phyloP scores from a whole-genome alignment of 35 echinoderm and acorn worm species.

The Apostichopus parvimensis region DNA sequence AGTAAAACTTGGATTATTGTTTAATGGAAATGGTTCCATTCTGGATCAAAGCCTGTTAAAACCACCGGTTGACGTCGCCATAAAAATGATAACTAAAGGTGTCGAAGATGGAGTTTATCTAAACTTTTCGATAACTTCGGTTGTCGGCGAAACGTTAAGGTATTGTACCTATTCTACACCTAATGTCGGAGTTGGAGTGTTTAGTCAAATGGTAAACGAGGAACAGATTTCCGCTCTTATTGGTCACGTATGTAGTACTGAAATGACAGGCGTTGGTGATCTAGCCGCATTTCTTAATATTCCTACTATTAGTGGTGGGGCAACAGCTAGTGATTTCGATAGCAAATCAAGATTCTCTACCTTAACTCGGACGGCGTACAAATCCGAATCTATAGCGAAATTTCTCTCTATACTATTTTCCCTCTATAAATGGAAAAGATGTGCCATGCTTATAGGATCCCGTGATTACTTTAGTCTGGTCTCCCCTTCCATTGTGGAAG shows the following conservation, averaged over 20 bases:
- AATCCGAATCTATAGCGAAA: slow-evolving; percentile 17
- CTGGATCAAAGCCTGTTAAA: slow-evolving; percentile 12
- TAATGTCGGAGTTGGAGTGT: slow-evolving; percentile 12
- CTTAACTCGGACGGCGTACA: slow-evolving; percentile 7
- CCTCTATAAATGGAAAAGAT: neutral
- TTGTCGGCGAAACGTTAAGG: neutral
- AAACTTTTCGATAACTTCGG: neutral
- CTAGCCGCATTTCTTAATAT: slow-evolving; percentile 10
- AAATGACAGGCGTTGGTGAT: slow-evolving; percentile 29
- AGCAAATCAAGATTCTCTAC: slow-evolving; percentile 7
- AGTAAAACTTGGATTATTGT: neutral
- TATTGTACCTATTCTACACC: neutral
- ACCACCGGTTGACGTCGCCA: slow-evolving; percentile 15
- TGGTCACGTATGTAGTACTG: slow-evolving; percentile 12
- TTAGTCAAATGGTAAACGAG: neutral
- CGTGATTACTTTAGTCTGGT: neutral
- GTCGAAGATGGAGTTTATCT: neutral
- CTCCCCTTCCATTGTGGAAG: slow-evolving; percentile 8
- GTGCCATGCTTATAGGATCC: neutral
- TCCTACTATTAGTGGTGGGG: slow-evolving; percentile 1
- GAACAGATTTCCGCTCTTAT: slow-evolving; percentile 1
- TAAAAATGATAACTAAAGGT: neutral
- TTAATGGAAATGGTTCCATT: neutral
- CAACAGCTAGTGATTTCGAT: neutral
- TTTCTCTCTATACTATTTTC: neutral